Evolutionary conservation across 2,888 invertebrate species (phyloP).

Genomic region (Nematopogon swammerdamellus): DNA sequence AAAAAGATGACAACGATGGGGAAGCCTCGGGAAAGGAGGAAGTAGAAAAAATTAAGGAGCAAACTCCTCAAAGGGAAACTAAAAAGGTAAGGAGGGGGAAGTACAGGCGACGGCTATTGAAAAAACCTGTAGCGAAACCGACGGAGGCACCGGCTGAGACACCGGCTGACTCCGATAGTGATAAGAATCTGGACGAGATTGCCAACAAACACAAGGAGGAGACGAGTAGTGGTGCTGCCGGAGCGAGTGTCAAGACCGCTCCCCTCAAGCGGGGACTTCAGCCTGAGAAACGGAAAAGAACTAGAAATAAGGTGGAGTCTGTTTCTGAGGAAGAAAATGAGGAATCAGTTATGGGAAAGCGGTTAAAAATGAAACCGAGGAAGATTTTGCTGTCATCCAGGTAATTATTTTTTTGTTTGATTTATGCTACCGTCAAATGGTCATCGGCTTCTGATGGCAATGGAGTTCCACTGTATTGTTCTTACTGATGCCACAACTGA

Average conservation of each 20-base stretch:
- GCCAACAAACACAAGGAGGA: constrained; percentile 13
- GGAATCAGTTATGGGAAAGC: constrained; percentile 38
- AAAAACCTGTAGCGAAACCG: constrained; percentile 8
- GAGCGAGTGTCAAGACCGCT: constrained; percentile 26
- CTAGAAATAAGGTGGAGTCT: constrained; percentile 45
- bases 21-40: constrained; percentile 14
- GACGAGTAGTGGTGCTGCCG: constrained; percentile 22
- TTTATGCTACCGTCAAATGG: not conserved
- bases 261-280: constrained; percentile 34
- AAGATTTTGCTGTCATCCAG: constrained; percentile 38
- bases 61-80: constrained; percentile 35
- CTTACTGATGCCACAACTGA: too few relatives aligned
- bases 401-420: constrained; percentile 18
- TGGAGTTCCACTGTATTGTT: too few relatives aligned
- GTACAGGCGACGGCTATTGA: constrained; percentile 35
- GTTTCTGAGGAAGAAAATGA: constrained; percentile 44
- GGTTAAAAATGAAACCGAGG: constrained; percentile 47
- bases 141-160: constrained; percentile 7
- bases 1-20: constrained; percentile 7
- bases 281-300: constrained; percentile 31
- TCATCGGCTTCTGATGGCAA: not conserved
- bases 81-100: constrained; percentile 43
- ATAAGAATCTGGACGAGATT: constrained; percentile 16
- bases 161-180: constrained; percentile 19
- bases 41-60: constrained; percentile 1